Evolutionary conservation across 2,113 vertebrate genomes (phyloP).

Genomic region (Hepsetus odoe): DNA sequence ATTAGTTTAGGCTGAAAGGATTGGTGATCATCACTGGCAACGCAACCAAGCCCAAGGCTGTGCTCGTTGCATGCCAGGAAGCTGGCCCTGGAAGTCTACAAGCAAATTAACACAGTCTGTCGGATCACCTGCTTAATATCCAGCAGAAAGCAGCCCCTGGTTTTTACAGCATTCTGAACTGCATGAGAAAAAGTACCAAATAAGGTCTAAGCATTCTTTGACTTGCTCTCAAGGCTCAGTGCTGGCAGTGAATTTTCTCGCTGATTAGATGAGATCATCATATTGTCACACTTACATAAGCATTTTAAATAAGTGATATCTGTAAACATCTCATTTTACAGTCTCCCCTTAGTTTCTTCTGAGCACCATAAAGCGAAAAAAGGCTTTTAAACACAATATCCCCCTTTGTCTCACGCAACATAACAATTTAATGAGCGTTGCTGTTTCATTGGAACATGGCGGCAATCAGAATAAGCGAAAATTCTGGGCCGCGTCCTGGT

Average conservation of each 20-base stretch:
- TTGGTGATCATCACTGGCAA: background rate
- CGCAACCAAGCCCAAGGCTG: too few relatives aligned
- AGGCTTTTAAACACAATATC: background rate
- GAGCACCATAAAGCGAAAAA: constrained; percentile 7
- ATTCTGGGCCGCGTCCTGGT: background rate
- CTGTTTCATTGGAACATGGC: background rate
- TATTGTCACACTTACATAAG: background rate
- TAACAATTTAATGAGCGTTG: background rate
- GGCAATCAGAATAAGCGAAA: background rate
- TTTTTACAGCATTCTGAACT: background rate
- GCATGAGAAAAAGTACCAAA: background rate
- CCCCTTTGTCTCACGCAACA: background rate
- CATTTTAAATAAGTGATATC: constrained; percentile 3
- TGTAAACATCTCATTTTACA: constrained; percentile 23
- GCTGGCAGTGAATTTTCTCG: background rate
- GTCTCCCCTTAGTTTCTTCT: background rate
- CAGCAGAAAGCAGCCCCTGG: background rate
- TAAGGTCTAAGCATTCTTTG: background rate
- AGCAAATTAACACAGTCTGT: background rate
- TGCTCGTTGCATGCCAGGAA: background rate
- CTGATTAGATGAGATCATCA: constrained; percentile 9
- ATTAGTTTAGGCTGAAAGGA: background rate
- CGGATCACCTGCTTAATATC: background rate
- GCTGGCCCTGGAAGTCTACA: background rate
- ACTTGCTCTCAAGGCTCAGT: background rate